These are phyloP conservation scores for Pseudanteris insignis DNA, from an alignment of 2,888 invertebrate genomes.

Conservation along the genomic window DNA sequence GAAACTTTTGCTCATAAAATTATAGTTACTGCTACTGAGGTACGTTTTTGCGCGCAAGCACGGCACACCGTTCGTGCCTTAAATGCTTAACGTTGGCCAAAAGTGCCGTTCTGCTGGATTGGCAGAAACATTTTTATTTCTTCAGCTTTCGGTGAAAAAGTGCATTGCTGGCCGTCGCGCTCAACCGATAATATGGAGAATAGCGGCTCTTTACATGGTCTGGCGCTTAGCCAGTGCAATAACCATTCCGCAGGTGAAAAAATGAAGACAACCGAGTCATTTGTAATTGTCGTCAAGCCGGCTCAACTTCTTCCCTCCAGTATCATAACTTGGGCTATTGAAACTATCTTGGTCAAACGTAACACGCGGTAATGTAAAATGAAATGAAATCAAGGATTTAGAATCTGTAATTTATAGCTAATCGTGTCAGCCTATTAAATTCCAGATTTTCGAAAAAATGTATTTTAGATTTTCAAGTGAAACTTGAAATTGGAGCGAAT, in stretches of 20 bases:
- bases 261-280: conserved; percentile 8
- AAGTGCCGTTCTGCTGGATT: conserved; percentile 41
- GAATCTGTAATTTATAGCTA: too few species aligned
- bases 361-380: too few species aligned
- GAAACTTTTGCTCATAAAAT: conserved; percentile 21
- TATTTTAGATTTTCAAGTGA: too few species aligned
- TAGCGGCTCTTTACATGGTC: conserved; percentile 20
- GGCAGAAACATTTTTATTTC: conserved; percentile 42
- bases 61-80: conserved; percentile 20
- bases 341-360: too few species aligned
- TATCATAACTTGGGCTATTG: too few species aligned
- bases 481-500: too few species aligned
- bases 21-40: conserved; percentile 17
- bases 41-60: conserved; percentile 17
- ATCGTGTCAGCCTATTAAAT: too few species aligned
- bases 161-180: conserved; percentile 33
- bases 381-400: too few species aligned
- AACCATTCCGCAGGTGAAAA: conserved; percentile 20
- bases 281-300: too few species aligned
- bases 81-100: conserved; percentile 29
- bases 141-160: conserved; percentile 30
- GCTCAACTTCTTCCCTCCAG: too few species aligned
- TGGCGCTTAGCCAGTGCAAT: conserved; percentile 32
- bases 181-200: conserved; percentile 37
- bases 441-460: too few species aligned